These are phyloP conservation scores for Barnardius zonarius DNA, from an alignment of 2,113 vertebrate genomes.

Conservation along the genomic window DNA sequence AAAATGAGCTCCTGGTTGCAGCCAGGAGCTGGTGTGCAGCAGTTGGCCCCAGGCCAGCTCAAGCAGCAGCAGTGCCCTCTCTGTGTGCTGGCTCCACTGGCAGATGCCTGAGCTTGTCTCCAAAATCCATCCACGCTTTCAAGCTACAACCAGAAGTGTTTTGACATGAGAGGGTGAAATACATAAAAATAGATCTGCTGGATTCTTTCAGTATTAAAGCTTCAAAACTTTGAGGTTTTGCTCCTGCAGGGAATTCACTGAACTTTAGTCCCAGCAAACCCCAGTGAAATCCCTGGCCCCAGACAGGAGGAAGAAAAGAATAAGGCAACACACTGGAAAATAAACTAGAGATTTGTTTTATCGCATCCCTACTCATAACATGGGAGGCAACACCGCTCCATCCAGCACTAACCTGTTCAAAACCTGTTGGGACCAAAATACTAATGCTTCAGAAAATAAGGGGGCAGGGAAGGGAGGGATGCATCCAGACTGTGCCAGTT, in stretches of 20 bases:
- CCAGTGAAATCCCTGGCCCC: background rate
- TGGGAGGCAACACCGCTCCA: background rate
- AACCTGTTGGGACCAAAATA: background rate
- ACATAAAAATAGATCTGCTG: background rate
- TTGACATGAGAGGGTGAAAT: background rate
- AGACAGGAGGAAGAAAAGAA: background rate
- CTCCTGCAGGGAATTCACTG: background rate
- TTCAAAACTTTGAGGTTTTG: background rate
- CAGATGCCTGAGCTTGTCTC: background rate
- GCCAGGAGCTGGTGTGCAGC: background rate
- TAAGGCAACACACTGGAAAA: background rate
- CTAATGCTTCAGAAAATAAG: fast-evolving
- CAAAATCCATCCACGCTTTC: background rate
- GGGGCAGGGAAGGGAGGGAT: background rate
- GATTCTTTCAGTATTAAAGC: background rate
- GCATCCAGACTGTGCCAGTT: fast-evolving
- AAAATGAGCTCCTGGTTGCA: background rate
- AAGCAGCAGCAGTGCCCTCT: background rate
- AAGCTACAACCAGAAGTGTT: fast-evolving
- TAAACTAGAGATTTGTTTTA: background rate
- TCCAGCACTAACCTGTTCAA: background rate
- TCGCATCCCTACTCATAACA: background rate
- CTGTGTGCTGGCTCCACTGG: background rate
- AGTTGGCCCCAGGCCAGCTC: background rate
- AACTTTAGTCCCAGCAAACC: background rate